These are phyloP conservation scores for Hoplostethus mediterraneus DNA, from an alignment of 2,797 vertebrate species.

Conservation along the genomic window DNA sequence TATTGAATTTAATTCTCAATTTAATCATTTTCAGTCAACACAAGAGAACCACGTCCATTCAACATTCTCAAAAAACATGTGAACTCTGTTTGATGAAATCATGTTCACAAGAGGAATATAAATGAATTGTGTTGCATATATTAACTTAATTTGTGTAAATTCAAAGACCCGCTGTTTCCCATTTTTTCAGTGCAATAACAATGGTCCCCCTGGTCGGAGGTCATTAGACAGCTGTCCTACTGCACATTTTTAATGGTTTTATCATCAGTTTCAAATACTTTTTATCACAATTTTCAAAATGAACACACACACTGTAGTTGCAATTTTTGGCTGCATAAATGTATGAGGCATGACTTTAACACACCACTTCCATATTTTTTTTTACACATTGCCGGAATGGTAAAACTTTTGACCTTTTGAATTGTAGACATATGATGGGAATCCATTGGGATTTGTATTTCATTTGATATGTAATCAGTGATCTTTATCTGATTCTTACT, in stretches of 20 bases:
- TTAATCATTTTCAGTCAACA: too few species aligned
- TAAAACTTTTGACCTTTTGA: constrained; percentile 2
- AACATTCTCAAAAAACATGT: too few species aligned
- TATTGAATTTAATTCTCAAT: too few species aligned
- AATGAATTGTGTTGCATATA: too few species aligned
- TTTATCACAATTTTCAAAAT: background rate
- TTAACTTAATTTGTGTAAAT: too few species aligned
- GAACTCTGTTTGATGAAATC: too few species aligned
- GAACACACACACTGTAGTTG: constrained; percentile 1
- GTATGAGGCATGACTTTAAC: constrained; percentile 3
- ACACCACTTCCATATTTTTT: background rate
- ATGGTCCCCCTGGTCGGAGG: too few species aligned
- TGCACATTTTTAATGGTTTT: background rate
- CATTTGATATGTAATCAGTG: background rate
- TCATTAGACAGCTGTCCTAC: too few species aligned
- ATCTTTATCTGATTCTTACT: background rate
- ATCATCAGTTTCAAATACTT: background rate
- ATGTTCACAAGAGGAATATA: too few species aligned
- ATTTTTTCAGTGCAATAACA: too few species aligned
- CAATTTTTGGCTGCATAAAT: constrained; percentile 26
- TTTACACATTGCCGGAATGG: background rate
- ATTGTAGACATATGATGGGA: background rate
- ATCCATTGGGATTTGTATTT: background rate
- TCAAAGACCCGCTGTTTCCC: too few species aligned
- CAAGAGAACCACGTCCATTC: too few species aligned